A percentile compares a stretch with the other conserved stretches of the same genome.
phyloP scores from a whole-genome alignment of 2,888 invertebrate genomes.

The Phorcus lineatus region DNA sequence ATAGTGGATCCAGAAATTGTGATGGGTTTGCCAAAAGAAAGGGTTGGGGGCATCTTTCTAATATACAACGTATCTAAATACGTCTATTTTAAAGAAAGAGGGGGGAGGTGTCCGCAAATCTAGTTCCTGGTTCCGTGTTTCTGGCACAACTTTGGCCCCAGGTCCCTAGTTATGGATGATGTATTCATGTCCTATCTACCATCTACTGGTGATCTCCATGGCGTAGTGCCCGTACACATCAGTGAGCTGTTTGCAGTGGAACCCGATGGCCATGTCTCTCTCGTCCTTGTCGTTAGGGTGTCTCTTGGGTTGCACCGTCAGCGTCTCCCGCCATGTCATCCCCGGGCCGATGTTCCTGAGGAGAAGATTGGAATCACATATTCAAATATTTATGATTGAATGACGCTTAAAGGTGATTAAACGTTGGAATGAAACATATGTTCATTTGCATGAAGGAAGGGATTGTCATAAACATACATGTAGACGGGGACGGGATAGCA shows the following conservation, averaged over 20 bases:
- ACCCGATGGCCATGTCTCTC: not conserved
- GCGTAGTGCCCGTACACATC: constrained; percentile 13
- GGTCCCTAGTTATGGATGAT: not conserved
- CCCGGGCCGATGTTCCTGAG: not conserved
- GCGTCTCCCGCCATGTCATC: not conserved
- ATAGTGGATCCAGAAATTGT: too few species aligned
- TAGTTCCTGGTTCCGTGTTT: too few species aligned
- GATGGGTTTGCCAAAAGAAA: too few species aligned
- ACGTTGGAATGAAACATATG: not conserved
- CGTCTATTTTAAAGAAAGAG: too few species aligned
- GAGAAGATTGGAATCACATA: not conserved
- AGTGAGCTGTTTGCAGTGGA: not conserved
- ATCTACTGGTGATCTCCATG: not conserved
- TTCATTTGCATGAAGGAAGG: not conserved
- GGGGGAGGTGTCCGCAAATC: too few species aligned
- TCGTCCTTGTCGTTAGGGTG: not conserved
- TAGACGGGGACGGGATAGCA: too few species aligned
- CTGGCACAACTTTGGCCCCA: not conserved
- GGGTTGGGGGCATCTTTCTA: too few species aligned
- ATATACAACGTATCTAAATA: too few species aligned
- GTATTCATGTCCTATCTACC: not conserved
- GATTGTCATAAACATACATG: too few species aligned
- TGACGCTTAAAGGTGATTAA: too few species aligned
- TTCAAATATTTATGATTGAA: not conserved
- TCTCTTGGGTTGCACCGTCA: not conserved